A percentile compares a stretch with the other conserved stretches of the same genome.
Conservation (phyloP, 2,797 vertebrate species). For the Cossypha polioptera region DNA sequence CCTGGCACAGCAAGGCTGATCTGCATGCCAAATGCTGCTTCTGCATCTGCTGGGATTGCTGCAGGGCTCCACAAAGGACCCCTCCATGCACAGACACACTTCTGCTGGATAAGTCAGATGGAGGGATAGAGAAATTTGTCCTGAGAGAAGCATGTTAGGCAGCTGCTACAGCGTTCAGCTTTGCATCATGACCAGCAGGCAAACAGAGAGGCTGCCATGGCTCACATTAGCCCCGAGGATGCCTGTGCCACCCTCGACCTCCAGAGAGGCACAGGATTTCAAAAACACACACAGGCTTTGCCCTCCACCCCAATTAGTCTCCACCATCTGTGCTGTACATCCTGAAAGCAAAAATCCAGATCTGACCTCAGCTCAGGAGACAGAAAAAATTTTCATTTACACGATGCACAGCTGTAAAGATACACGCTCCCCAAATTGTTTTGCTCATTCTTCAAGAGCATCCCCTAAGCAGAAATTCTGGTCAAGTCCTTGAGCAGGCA, state of each 20-base stretch:
- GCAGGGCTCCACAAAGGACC: not conserved
- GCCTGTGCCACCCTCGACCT: not conserved
- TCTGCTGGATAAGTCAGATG: not conserved
- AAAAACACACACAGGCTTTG: not conserved
- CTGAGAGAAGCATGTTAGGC: not conserved
- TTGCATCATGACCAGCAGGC: not conserved
- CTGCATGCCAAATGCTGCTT: not conserved
- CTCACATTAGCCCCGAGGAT: not conserved
- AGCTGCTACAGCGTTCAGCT: not conserved
- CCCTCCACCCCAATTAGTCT: constrained; percentile 15
- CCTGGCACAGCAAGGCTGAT: not conserved
- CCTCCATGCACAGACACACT: not conserved
- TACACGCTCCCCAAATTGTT: not conserved
- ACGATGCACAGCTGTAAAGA: not conserved
- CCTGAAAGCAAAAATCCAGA: not conserved
- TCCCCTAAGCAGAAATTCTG: not conserved
- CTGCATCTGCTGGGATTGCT: not conserved
- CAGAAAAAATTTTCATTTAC: not conserved
- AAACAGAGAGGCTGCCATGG: fast-evolving
- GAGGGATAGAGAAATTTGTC: not conserved
- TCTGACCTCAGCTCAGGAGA: not conserved
- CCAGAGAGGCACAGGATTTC: not conserved
- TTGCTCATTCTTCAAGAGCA: not conserved
- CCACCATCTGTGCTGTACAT: not conserved
- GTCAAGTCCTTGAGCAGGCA: not conserved